Base-by-base conservation (phyloP, 1,140 invertebrate species). In the Euura lappo region DNA sequence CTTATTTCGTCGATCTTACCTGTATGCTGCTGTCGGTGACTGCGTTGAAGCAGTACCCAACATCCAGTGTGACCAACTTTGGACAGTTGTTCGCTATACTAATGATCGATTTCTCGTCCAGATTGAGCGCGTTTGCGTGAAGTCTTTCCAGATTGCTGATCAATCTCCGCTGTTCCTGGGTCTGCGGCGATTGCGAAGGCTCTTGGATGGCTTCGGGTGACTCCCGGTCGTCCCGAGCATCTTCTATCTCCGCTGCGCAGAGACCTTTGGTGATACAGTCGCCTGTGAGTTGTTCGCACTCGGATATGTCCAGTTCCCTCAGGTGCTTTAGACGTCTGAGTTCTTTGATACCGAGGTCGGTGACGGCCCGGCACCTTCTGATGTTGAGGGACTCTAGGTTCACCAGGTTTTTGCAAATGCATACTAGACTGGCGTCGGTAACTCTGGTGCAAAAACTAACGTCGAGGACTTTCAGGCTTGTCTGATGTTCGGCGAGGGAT, bases 11-110 rank as follows among this genome's bases (percentile, higher is more conserved):
- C 13, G 3, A 8, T 68, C 8, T 68, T 71, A 81, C 77, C 77
- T 79, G 85, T 65, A 93, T 85, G 13, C 92, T 91, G 73, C 87
- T 89, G 83, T 94, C 92, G 3, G 91, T 93, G 1, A 94, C 89
- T 6, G 90, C 89, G 85, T 89, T 90, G 75, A 91, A 90, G 81
- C 93, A 94, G 74, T 90, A 91, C 72, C 91, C 91, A 51, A 94
- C 79, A 81, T 94, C 91, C 47, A 94, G 84, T 51, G 88, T 82
- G 2, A 81, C 85, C n/a, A 94, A 81, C 68, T 90, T 87, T 13
- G 89, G 89, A 70, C 93, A 82, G 75, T 84, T 88, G 80, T 88
- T 84, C 2, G 90, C 89, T 75, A 92, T 83, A 69, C 84, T 81
- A 75, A 90, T 90, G 10, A 94, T 81, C 44, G 90, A 88, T 72